Conservation (phyloP, 2,113 vertebrate genomes). For the Tychaedon coryphoeus region DNA sequence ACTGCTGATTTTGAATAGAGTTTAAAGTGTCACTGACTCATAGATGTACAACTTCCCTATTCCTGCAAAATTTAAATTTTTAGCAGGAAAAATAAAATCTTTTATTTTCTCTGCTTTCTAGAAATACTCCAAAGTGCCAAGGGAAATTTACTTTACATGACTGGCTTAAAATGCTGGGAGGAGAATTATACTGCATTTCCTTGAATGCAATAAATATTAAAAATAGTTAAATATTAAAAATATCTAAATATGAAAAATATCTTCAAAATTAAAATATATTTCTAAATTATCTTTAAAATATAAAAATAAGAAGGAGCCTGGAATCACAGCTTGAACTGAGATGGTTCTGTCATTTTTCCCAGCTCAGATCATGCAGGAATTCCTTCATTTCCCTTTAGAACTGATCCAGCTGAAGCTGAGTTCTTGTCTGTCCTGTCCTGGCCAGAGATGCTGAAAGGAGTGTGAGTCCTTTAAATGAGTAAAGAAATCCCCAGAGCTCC, state of each 20-base stretch:
- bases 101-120: background rate
- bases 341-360: background rate
- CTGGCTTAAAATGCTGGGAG: background rate
- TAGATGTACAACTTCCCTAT: background rate
- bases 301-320: background rate
- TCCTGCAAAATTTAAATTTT: background rate
- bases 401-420: background rate
- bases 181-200: background rate
- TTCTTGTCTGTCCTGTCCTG: background rate
- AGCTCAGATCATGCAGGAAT: background rate
- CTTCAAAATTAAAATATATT: background rate
- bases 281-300: background rate
- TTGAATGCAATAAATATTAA: too few species aligned
- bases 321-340: background rate
- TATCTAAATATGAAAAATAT: too few species aligned
- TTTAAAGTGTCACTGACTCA: background rate
- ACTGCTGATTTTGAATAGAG: background rate
- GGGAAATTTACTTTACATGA: fast-evolving
- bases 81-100: background rate
- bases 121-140: fast-evolving
- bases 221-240: too few species aligned
- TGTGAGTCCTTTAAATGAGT: background rate
- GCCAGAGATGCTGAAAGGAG: background rate
- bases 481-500: background rate
- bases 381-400: background rate